Conservation (phyloP, 2,797 vertebrate species). For the Catostomus latipinnis region DNA sequence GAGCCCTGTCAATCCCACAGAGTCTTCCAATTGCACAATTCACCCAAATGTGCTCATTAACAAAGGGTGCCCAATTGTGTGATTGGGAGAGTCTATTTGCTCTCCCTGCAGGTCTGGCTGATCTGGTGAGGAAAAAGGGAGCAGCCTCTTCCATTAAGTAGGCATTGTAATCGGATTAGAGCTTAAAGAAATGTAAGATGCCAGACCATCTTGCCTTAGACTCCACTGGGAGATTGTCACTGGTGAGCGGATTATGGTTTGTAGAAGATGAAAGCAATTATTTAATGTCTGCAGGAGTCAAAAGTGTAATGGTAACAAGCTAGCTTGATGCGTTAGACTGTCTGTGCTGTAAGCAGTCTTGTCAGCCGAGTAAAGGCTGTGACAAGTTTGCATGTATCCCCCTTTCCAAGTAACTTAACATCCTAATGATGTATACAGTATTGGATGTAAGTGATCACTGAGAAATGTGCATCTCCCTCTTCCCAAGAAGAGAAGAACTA, state of each 20-base stretch:
- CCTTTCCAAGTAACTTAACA: conserved; percentile 10
- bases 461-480: not conserved
- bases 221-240: conserved; percentile 63
- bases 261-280: conserved; percentile 67
- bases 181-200: conserved; percentile 62
- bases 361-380: conserved; percentile 18
- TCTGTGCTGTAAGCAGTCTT: conserved; percentile 1
- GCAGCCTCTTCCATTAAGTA: conserved; percentile 60
- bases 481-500: not conserved
- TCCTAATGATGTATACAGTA: conserved; percentile 4
- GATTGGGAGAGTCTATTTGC: conserved; percentile 44
- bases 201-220: conserved; percentile 53
- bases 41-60: conserved; percentile 65
- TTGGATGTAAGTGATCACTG: not conserved
- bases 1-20: conserved; percentile 54
- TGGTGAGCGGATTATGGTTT: conserved; percentile 69
- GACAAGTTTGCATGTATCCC: conserved; percentile 3
- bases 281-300: conserved; percentile 61
- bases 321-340: conserved; percentile 28
- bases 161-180: conserved; percentile 69
- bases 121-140: conserved; percentile 55
- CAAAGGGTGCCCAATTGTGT: conserved; percentile 61
- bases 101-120: conserved; percentile 51
- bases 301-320: conserved; percentile 54
- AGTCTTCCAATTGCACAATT: conserved; percentile 57